Evolutionary conservation across 2,113 vertebrate genomes (phyloP).

Genomic region (Hippolais icterina): DNA sequence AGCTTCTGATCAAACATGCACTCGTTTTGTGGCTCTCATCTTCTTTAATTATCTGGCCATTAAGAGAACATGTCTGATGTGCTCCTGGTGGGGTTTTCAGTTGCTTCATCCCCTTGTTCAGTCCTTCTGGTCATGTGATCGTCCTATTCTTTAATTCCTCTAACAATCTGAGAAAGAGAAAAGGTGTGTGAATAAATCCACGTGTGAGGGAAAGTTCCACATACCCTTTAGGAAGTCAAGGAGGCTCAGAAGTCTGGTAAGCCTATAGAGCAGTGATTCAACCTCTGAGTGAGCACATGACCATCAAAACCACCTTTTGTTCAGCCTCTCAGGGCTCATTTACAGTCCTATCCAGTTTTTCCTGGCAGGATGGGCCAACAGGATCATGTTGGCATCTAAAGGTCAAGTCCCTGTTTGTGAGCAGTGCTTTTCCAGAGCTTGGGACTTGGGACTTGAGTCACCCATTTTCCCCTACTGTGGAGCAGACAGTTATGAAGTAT

Average conservation of each 20-base stretch:
- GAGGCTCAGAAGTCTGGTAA: background rate
- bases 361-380: background rate
- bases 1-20: background rate
- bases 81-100: background rate
- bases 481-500: background rate
- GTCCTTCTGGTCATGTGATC: background rate
- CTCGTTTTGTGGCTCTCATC: background rate
- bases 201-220: background rate
- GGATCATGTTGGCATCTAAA: background rate
- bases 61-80: background rate
- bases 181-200: background rate
- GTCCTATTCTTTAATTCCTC: background rate
- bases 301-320: background rate
- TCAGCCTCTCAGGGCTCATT: background rate
- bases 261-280: background rate
- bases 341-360: background rate
- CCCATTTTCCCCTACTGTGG: background rate
- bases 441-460: background rate
- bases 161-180: background rate
- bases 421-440: background rate
- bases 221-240: background rate
- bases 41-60: slow-evolving; percentile 24
- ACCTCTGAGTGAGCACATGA: background rate
- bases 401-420: background rate
- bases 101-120: background rate